Evolutionary conservation across 30 jellyfish, hydroid and myxozoan species (phyloP), one percentile per base, ranked within the genome.

Genomic region (Cassiopea andromeda): DNA sequence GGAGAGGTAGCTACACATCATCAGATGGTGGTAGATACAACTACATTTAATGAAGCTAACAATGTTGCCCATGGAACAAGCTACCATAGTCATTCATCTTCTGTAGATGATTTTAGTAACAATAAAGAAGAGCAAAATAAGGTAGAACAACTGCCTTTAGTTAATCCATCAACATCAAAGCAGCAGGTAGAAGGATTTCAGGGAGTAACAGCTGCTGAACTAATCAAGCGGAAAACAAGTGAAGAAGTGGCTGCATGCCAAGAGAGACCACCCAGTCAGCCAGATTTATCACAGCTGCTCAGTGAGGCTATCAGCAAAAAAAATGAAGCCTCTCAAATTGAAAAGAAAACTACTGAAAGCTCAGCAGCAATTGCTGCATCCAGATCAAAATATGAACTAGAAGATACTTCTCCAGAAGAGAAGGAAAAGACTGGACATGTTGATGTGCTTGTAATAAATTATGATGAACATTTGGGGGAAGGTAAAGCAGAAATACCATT

Each of bases 401-500:
- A 49, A 54, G 46, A 45, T 47, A 48, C 46, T 6, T 48, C 38
- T 14, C 69, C 48, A 16, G 59, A 68, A 44, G 64, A 50, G 64
- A 73, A 74, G 15, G 76, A n/a, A 70, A 61, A 27, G 15, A 61
- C 16, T 44, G 81, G 46, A 12, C 86, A 87, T 50, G 94, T 87
- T 71, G 94, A 87, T 46, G 90, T 87, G 8, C 82, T 87, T 45
- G 78, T 87, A 14, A 87, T 69, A 1, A 87, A 69, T 78, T 72
- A 72, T 78, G 90, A 87, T 58, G 94, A 87, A 49, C 15, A 78
- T 14, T 17, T 87, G 16, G 73, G 85, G 27, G 94, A 87, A 66
- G 94, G 90, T 1, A 87, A 87, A 70, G 94, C 94, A 13, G 94
- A 87, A 80, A 86, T 66, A 9, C 50, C 94, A 1, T 77, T 18